Evolutionary conservation across 1,140 invertebrate genomes (phyloP).

Genomic region (Sinella curviseta): DNA sequence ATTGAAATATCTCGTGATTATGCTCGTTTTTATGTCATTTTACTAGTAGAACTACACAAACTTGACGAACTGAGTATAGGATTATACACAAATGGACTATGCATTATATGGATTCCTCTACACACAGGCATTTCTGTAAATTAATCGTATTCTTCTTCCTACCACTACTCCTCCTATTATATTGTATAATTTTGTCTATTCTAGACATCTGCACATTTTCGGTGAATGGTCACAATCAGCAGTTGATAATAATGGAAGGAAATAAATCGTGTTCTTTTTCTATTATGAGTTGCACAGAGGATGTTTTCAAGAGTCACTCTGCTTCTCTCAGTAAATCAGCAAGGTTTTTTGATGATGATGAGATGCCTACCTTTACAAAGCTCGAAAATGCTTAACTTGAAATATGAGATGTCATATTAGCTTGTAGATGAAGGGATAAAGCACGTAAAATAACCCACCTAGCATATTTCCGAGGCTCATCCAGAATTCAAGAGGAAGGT

Average conservation of each 20-base stretch:
- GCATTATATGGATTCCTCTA: not conserved
- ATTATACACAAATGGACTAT: not conserved
- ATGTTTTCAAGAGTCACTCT: conserved; percentile 6
- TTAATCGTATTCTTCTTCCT: conserved; percentile 21
- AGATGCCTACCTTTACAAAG: not conserved
- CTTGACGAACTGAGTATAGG: too few relatives aligned
- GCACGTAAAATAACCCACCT: conserved; percentile 15
- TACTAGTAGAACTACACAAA: too few relatives aligned
- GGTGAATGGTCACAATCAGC: conserved; percentile 11
- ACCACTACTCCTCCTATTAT: not conserved
- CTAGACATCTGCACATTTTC: not conserved
- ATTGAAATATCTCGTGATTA: conserved; percentile 25
- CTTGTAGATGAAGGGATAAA: conserved; percentile 25
- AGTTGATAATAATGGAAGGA: not conserved
- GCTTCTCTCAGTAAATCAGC: not conserved
- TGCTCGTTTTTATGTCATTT: conserved; percentile 10
- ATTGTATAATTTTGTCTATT: not conserved
- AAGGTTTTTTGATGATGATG: conserved; percentile 1
- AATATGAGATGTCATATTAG: conserved; percentile 23
- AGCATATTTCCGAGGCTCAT: not conserved
- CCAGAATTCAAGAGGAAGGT: conserved; percentile 7
- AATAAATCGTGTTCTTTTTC: not conserved
- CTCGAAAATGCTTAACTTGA: not conserved
- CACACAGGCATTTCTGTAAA: not conserved
- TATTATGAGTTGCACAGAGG: conserved; percentile 1